These are phyloP conservation scores for Sternotherus odoratus DNA, from an alignment of 2,797 vertebrate species.

Conservation along the genomic window DNA sequence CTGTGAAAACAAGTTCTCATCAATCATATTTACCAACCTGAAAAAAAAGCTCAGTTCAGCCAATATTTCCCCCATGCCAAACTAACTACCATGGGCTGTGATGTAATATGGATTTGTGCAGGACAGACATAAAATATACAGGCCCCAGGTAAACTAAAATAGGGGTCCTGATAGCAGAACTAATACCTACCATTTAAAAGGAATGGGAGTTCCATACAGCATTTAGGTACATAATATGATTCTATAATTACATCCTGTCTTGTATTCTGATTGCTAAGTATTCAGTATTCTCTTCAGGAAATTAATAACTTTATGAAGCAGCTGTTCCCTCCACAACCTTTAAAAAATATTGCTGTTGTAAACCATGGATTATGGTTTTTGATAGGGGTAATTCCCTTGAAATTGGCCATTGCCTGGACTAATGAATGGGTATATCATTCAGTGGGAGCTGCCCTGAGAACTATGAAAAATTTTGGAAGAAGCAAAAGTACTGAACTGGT, in stretches of 20 bases:
- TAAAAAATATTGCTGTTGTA: constrained; percentile 74
- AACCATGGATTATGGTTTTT: constrained; percentile 72
- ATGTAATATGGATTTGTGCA: neutral
- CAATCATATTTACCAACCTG: neutral
- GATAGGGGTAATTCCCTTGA: constrained; percentile 74
- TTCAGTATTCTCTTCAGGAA: constrained; percentile 73
- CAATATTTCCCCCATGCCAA: neutral
- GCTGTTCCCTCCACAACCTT: constrained; percentile 68
- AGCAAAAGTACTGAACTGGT: constrained; percentile 11
- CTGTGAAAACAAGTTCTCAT: neutral
- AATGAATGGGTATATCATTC: constrained; percentile 33
- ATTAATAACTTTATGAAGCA: constrained; percentile 78
- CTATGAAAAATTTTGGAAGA: constrained; percentile 7
- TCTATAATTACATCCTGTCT: constrained; percentile 60
- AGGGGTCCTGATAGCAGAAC: neutral
- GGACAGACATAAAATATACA: neutral
- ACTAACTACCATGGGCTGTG: neutral
- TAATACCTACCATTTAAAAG: neutral
- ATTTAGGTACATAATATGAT: constrained; percentile 51
- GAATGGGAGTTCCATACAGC: neutral
- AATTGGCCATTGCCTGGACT: constrained; percentile 67
- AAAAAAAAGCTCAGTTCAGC: neutral
- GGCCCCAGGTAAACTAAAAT: neutral
- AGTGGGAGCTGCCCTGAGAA: constrained; percentile 40
- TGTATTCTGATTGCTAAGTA: constrained; percentile 55